phyloP scores from a whole-genome alignment of 2,888 invertebrate species.

The Myopa tessellatipennis region DNA sequence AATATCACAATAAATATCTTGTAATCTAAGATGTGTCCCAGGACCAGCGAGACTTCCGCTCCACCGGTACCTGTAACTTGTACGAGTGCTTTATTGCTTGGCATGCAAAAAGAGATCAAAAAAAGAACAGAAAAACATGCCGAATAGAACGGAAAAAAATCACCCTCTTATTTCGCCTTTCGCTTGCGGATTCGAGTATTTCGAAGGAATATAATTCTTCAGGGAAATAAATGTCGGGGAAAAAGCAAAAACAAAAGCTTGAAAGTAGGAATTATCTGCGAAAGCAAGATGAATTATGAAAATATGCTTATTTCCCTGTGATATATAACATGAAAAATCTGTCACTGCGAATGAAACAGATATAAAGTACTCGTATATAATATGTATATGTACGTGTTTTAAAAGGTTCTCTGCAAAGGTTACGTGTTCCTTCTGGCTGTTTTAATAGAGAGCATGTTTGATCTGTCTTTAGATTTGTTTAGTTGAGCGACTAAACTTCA shows the following conservation, averaged over 20 bases:
- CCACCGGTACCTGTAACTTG: conserved; percentile 43
- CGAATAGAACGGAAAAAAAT: conserved; percentile 27
- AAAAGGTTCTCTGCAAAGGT: too few species aligned
- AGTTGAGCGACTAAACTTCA: too few species aligned
- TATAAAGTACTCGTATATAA: too few species aligned
- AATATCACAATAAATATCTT: conserved; percentile 47
- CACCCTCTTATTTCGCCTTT: conserved; percentile 36
- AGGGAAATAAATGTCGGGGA: conserved; percentile 48
- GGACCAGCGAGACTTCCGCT: conserved; percentile 40
- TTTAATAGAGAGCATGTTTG: too few species aligned
- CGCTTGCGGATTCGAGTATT: neutral
- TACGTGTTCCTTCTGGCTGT: too few species aligned
- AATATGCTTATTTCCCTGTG: conserved; percentile 47
- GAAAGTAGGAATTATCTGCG: conserved; percentile 46
- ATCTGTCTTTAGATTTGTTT: too few species aligned
- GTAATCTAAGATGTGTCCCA: conserved; percentile 51
- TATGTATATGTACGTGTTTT: too few species aligned
- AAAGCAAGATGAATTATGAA: conserved; percentile 42
- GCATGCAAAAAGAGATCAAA: conserved; percentile 23
- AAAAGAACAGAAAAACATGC: neutral
- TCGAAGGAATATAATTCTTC: conserved; percentile 31
- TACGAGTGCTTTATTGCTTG: conserved; percentile 45
- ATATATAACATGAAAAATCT: conserved; percentile 30
- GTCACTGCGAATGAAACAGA: conserved; percentile 22
- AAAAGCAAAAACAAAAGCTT: conserved; percentile 13